phyloP scores from a whole-genome alignment of 2,888 invertebrate species.

The Agriopis leucophaearia region DNA sequence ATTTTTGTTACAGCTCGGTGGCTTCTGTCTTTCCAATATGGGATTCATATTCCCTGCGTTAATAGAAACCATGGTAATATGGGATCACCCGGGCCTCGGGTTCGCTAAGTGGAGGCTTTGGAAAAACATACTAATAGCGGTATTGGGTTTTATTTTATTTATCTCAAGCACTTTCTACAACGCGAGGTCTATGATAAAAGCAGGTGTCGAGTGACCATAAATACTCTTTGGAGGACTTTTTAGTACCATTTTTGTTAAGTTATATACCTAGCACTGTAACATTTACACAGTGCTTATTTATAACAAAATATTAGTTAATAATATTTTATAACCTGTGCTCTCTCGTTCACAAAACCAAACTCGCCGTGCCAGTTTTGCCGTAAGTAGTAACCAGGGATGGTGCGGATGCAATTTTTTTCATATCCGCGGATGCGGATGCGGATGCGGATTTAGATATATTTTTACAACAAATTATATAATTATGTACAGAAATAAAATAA shows the following conservation, averaged over 20 bases:
- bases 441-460: too few relatives aligned
- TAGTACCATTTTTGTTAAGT: too few relatives aligned
- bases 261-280: too few relatives aligned
- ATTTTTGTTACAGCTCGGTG: constrained; percentile 73
- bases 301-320: too few relatives aligned
- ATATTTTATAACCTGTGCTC: not conserved
- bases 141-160: constrained; percentile 69
- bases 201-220: not conserved
- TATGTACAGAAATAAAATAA: too few relatives aligned
- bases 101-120: constrained; percentile 67
- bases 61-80: constrained; percentile 74
- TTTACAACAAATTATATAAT: too few relatives aligned
- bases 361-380: not conserved
- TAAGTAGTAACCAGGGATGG: too few relatives aligned
- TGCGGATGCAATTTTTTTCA: too few relatives aligned
- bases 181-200: constrained; percentile 64
- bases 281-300: too few relatives aligned
- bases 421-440: too few relatives aligned
- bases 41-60: constrained; percentile 79
- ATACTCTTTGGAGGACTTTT: too few relatives aligned
- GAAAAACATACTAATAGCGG: constrained; percentile 68
- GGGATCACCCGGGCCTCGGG: constrained; percentile 76
- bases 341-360: not conserved
- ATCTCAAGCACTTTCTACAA: constrained; percentile 77
- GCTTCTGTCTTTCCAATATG: constrained; percentile 79